Evolutionary conservation across 2,888 invertebrate genomes (phyloP), one percentile per base, ranked within the genome.

Genomic region (Cryptocephalus moraei): DNA sequence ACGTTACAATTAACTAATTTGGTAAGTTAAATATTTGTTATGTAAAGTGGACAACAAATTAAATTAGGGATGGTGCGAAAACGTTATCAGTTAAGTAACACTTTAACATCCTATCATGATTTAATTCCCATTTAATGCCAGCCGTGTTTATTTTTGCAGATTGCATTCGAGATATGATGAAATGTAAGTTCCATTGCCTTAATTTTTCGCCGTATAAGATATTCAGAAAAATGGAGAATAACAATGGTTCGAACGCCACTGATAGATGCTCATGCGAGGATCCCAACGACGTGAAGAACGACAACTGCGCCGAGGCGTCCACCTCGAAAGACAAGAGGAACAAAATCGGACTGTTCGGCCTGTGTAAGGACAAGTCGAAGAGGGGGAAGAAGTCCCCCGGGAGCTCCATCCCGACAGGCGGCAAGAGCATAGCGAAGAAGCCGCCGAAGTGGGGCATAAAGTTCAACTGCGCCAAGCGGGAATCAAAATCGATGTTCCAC

Each of bases 371-470:
- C 10, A 61, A 65, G 33, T 62, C 67, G 9, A 68, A 46, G 43
- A 44, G 52, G 8, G 47, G 38, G n/a, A 55, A 53, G 40, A 53
- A 53, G 41, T 32, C 46, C 9, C 10, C 47, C 9, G 46, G 42
- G 36, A 40, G 47, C 22, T 44, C 48, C 42, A 41, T 47, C 33
- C 39, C 43, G 10, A 48, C 50, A 32, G 45, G 50, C 32, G 49
- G 49, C 32, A 52, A 50, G 39, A 56, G 50, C 32, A 46, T 52
- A 36, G 46, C 56, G 31, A 67, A 67, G 49, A 70, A 67, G 53
- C 64, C 65, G 11, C 62, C 66, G 8, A 69, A 68, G 57, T 71
- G 70, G 70, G 61, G 63, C 32, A 61, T 68, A 56, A 68, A 66
- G 54, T 67, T 69, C 47, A 67, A 63, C 48, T 69, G 63, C 49